phyloP scores from a whole-genome alignment of 2,888 invertebrate genomes.

The Scaptodrosophila latifasciaeformis region DNA sequence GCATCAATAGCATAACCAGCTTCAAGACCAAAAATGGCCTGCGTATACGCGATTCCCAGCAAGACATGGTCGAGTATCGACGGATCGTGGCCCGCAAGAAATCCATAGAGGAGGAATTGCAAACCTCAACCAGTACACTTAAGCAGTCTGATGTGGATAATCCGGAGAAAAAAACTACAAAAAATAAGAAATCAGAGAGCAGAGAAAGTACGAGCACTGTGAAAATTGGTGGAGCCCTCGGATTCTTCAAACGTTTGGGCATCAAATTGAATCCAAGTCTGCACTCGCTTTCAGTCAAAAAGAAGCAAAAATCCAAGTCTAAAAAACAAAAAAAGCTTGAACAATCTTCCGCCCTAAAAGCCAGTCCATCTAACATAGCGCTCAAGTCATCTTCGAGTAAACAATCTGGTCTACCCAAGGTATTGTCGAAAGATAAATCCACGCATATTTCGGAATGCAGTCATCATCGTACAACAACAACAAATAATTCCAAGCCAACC shows the following conservation, averaged over 20 bases:
- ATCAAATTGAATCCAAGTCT: background rate
- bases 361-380: background rate
- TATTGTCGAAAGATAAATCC: too few relatives aligned
- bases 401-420: background rate
- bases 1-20: conserved; percentile 20
- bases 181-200: background rate
- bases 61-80: conserved; percentile 9
- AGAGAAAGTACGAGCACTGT: background rate
- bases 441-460: too few relatives aligned
- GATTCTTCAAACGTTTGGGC: background rate
- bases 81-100: conserved; percentile 9
- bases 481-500: too few relatives aligned
- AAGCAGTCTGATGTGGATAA: background rate
- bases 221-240: background rate
- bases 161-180: background rate
- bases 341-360: background rate
- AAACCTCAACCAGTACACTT: background rate
- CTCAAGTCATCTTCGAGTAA: background rate
- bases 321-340: background rate
- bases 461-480: too few relatives aligned
- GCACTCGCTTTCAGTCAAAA: too few relatives aligned
- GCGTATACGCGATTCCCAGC: background rate
- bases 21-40: conserved; percentile 1
- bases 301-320: background rate
- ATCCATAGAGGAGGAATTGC: background rate